A percentile compares a stretch with the other conserved stretches of the same genome.
Conservation (phyloP, 2,797 vertebrate genomes). For the Delichon dasypus region DNA sequence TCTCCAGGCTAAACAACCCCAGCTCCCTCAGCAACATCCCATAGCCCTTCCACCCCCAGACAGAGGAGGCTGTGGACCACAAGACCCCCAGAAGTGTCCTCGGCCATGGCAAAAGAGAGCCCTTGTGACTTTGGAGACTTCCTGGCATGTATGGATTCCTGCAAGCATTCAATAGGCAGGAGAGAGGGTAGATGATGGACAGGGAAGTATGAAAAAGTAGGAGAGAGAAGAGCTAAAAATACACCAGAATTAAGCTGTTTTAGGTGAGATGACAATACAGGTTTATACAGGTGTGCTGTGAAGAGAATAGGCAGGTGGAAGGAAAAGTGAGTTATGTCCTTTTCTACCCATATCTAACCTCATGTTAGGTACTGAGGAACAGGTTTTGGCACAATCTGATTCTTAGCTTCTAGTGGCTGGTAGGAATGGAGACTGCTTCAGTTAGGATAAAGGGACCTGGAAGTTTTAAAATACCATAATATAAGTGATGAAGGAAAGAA, state of each 20-base stretch:
- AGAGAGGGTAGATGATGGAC: background rate
- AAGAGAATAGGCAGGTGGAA: background rate
- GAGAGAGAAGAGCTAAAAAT: background rate
- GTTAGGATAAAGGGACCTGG: background rate
- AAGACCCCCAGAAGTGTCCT: background rate
- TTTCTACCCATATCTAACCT: background rate
- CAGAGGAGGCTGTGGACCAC: background rate
- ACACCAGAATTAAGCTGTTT: background rate
- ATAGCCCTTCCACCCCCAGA: rapidly evolving
- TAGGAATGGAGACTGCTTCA: background rate
- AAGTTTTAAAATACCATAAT: background rate
- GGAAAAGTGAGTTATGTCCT: background rate
- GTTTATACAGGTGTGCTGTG: background rate
- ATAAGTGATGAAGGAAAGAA: background rate
- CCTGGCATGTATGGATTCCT: background rate
- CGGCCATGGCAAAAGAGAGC: background rate
- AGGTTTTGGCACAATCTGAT: background rate
- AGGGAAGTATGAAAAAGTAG: background rate
- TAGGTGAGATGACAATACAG: background rate
- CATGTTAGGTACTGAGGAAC: background rate
- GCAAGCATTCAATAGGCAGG: background rate
- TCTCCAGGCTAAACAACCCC: background rate
- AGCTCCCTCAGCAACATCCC: background rate
- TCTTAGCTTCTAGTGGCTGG: background rate
- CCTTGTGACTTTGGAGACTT: background rate